These are phyloP conservation scores for Elgaria multicarinata DNA, from an alignment of 2,113 vertebrate species.

Conservation along the genomic window DNA sequence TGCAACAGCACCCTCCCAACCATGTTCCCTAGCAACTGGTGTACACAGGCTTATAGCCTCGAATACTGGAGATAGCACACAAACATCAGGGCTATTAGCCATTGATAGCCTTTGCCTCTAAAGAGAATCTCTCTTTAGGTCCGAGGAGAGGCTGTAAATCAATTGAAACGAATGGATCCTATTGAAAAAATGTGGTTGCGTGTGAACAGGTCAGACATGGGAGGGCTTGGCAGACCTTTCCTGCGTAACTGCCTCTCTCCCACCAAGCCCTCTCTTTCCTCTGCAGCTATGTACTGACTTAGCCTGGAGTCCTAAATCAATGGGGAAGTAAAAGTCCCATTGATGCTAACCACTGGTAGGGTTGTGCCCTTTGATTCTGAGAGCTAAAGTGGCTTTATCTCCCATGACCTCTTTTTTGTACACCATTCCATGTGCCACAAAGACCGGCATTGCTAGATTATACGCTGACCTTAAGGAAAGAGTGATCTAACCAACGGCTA, in stretches of 20 bases:
- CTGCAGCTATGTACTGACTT: not conserved
- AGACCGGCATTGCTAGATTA: constrained; percentile 22
- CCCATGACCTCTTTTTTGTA: constrained; percentile 8
- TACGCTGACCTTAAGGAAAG: constrained; percentile 24
- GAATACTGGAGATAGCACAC: no score
- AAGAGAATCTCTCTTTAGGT: not conserved
- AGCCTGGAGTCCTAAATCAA: constrained; percentile 3
- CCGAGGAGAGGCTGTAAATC: not conserved
- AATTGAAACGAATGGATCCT: not conserved
- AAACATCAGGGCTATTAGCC: no score
- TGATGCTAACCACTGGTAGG: constrained; percentile 16
- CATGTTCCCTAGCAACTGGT: no score
- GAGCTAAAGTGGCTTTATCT: not conserved
- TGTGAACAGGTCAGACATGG: constrained; percentile 7
- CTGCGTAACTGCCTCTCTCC: not conserved
- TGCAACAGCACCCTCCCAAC: no score
- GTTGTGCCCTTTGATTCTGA: constrained; percentile 5
- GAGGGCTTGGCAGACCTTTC: constrained; percentile 1
- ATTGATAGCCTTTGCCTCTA: no score
- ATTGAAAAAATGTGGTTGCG: not conserved
- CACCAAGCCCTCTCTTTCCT: not conserved
- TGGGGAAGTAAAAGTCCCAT: constrained; percentile 23
- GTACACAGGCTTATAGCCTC: no score
- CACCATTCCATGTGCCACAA: not conserved
- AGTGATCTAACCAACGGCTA: not conserved